phyloP scores from a whole-genome alignment of 2,888 invertebrate species.

The Apamea epomidion region DNA sequence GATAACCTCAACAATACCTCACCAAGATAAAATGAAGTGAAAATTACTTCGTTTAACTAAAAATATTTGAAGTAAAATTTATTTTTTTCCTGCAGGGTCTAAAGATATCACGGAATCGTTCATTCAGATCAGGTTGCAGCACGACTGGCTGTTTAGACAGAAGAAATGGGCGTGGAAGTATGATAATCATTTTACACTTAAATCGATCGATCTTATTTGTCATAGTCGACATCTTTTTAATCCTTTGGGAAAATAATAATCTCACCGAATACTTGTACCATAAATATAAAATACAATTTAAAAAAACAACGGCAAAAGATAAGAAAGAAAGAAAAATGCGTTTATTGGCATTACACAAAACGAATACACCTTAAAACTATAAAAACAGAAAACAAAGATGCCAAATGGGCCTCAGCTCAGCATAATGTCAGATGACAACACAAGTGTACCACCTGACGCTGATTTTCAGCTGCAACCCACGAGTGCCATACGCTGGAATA shows the following conservation, averaged over 20 bases:
- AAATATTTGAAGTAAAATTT: not conserved
- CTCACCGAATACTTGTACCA: not conserved
- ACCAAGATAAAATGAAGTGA: not conserved
- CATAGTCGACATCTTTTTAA: not conserved
- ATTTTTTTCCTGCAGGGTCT: constrained; percentile 80
- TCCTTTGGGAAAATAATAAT: not conserved
- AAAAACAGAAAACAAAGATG: too few relatives aligned
- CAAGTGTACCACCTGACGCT: too few relatives aligned
- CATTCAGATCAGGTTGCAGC: constrained; percentile 86
- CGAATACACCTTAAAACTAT: too few relatives aligned
- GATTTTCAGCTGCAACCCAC: too few relatives aligned
- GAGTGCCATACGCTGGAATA: too few relatives aligned
- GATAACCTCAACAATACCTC: not conserved
- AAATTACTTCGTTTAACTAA: not conserved
- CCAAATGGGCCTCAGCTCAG: too few relatives aligned
- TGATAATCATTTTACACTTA: constrained; percentile 63
- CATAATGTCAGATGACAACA: too few relatives aligned
- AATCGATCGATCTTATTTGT: not conserved
- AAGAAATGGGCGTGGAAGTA: constrained; percentile 88
- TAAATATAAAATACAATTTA: not conserved
- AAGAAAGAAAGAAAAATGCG: too few relatives aligned
- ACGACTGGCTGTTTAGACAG: constrained; percentile 86
- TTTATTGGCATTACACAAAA: too few relatives aligned
- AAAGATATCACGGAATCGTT: constrained; percentile 87
- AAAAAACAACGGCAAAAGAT: not conserved